A percentile compares a stretch with the other conserved stretches of the same genome.
Conservation (phyloP, 1,140 invertebrate genomes). For the Drosophila subpulchrella region DNA sequence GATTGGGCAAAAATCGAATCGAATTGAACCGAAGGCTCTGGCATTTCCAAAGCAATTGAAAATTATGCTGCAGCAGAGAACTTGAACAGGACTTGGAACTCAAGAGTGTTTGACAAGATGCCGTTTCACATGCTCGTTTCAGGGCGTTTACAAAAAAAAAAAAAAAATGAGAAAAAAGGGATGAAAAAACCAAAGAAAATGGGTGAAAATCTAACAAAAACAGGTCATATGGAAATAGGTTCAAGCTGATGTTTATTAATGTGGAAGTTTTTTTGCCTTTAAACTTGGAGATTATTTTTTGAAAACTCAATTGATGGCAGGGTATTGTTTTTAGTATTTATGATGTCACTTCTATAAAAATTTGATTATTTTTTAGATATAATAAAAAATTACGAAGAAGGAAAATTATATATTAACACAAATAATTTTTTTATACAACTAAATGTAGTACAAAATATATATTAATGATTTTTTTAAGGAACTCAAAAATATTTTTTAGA, state of each 20-base stretch:
- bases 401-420: no score
- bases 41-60: constrained; percentile 43
- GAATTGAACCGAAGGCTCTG: constrained; percentile 35
- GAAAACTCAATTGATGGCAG: background rate
- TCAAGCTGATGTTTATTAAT: constrained; percentile 44
- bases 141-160: constrained; percentile 4
- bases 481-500: no score
- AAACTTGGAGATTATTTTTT: background rate
- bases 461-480: no score
- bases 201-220: constrained; percentile 46
- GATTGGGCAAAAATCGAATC: constrained; percentile 35
- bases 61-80: constrained; percentile 51
- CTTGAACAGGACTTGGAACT: constrained; percentile 43
- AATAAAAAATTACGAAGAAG: no score
- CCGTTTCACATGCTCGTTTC: constrained; percentile 41
- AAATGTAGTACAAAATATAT: no score
- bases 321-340: background rate
- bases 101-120: constrained; percentile 47
- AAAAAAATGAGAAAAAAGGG: background rate
- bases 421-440: no score
- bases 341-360: background rate
- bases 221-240: constrained; percentile 77
- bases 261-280: constrained; percentile 30
- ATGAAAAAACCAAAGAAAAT: constrained; percentile 5
- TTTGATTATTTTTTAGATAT: background rate